These are phyloP conservation scores for Brachylomia viminalis DNA, from an alignment of 2,888 invertebrate species.

Conservation along the genomic window DNA sequence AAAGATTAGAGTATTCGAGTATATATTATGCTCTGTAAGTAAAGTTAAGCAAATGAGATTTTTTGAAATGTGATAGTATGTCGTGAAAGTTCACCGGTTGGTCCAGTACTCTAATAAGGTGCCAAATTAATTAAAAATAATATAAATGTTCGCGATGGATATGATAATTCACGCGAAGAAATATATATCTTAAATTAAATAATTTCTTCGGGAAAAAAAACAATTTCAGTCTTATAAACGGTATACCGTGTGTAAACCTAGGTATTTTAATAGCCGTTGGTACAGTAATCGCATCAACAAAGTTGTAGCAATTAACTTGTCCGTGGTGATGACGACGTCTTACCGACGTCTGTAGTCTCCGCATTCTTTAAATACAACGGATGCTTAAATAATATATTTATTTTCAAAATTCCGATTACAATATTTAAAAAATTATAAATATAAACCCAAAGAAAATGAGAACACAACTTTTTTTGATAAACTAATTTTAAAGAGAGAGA, in stretches of 20 bases:
- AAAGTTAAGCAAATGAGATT: slow-evolving; percentile 48
- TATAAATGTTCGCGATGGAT: slow-evolving; percentile 37
- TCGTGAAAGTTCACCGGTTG: slow-evolving; percentile 56
- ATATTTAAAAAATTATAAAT: not conserved
- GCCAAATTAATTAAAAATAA: slow-evolving; percentile 64
- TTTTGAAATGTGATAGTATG: slow-evolving; percentile 69
- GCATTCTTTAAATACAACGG: slow-evolving; percentile 6
- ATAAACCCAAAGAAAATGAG: slow-evolving; percentile 18
- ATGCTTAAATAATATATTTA: not conserved
- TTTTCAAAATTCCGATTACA: not conserved
- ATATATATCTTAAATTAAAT: slow-evolving; percentile 38
- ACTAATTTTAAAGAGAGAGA: slow-evolving; percentile 48
- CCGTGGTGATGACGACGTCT: not conserved
- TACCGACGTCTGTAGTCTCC: not conserved
- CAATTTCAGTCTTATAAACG: slow-evolving; percentile 16
- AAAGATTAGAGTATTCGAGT: slow-evolving; percentile 47
- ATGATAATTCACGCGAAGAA: slow-evolving; percentile 46
- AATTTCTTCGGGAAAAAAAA: slow-evolving; percentile 37
- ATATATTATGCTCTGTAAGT: slow-evolving; percentile 55
- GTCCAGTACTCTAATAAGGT: slow-evolving; percentile 65
- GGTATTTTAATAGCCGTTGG: slow-evolving; percentile 13
- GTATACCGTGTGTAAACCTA: slow-evolving; percentile 32
- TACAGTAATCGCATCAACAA: slow-evolving; percentile 30
- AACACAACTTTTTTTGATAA: slow-evolving; percentile 5
- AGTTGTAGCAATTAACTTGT: slow-evolving; percentile 39